phyloP scores from a whole-genome alignment of 2,113 vertebrate species.

The Macquaria australasica region DNA sequence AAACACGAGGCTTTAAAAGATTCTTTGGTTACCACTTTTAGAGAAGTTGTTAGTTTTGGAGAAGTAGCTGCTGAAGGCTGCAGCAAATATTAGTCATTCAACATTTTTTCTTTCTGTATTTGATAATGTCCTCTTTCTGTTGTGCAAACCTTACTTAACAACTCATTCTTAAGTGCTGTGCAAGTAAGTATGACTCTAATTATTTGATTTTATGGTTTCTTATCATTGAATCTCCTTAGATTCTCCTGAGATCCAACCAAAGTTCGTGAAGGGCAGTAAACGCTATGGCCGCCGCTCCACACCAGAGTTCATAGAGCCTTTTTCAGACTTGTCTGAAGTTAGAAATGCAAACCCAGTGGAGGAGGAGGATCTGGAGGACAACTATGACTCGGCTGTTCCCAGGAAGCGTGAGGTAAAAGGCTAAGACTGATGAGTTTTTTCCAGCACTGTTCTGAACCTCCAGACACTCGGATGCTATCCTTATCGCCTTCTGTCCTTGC shows the following conservation, averaged over 20 bases:
- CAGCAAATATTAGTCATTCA: slow-evolving; percentile 7
- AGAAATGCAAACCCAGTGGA: slow-evolving; percentile 69
- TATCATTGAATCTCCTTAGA: slow-evolving; percentile 70
- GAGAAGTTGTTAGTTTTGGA: slow-evolving; percentile 49
- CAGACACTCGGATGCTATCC: slow-evolving; percentile 22
- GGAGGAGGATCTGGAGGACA: slow-evolving; percentile 71
- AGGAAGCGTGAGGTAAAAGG: slow-evolving; percentile 87
- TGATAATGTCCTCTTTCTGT: not conserved
- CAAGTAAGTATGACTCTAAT: not conserved
- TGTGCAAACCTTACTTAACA: too few relatives aligned
- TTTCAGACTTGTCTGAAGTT: slow-evolving; percentile 83
- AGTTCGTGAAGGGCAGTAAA: slow-evolving; percentile 94
- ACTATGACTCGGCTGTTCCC: slow-evolving; percentile 75
- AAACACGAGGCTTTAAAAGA: not conserved
- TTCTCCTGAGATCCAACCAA: slow-evolving; percentile 91
- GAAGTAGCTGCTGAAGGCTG: slow-evolving; percentile 27
- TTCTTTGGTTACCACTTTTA: slow-evolving; percentile 22
- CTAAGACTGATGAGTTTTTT: slow-evolving; percentile 3
- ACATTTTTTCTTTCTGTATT: not conserved
- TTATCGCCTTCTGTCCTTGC: slow-evolving; percentile 62
- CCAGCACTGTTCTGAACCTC: not conserved
- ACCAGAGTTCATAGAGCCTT: slow-evolving; percentile 86
- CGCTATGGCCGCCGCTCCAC: slow-evolving; percentile 93
- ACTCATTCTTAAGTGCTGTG: not conserved
- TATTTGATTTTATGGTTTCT: not conserved